phyloP scores from a whole-genome alignment of 2,888 invertebrate genomes.

The Endotricha flammealis region DNA sequence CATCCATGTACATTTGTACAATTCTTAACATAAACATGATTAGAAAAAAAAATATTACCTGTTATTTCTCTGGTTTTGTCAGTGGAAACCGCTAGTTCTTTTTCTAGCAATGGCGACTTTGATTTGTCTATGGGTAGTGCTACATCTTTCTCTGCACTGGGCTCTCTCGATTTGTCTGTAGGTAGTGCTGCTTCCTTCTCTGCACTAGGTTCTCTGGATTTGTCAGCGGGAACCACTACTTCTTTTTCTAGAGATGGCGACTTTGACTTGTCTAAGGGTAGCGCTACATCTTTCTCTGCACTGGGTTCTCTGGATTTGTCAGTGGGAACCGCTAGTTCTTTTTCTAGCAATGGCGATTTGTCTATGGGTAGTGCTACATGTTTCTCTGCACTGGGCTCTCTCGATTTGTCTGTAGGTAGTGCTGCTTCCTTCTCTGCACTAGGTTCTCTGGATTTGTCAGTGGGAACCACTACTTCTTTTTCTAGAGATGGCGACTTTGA shows the following conservation, averaged over 20 bases:
- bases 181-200: background rate
- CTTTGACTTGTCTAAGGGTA: slow-evolving; percentile 2
- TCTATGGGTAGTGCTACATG: slow-evolving; percentile 5
- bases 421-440: slow-evolving; percentile 10
- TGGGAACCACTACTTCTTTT: slow-evolving; percentile 4
- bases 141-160: slow-evolving; percentile 11
- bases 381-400: slow-evolving; percentile 8
- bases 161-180: slow-evolving; percentile 9
- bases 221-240: slow-evolving; percentile 4
- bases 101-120: too few species aligned
- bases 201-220: slow-evolving; percentile 1
- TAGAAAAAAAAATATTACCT: too few species aligned
- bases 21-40: too few species aligned
- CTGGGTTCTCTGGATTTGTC: too few species aligned
- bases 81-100: too few species aligned
- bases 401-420: background rate
- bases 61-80: slow-evolving; percentile 4
- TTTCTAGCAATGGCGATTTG: slow-evolving; percentile 11
- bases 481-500: slow-evolving; percentile 11
- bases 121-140: slow-evolving; percentile 6
- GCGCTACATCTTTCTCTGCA: too few species aligned
- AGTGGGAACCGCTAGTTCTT: too few species aligned
- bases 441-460: slow-evolving; percentile 1
- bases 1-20: too few species aligned
- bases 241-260: slow-evolving; percentile 15